Percentiles rank a stretch among this genome's conserved stretches.
Evolutionary conservation across 2,113 vertebrate genomes (phyloP).

Genomic region (Monarcha castaneiventris): DNA sequence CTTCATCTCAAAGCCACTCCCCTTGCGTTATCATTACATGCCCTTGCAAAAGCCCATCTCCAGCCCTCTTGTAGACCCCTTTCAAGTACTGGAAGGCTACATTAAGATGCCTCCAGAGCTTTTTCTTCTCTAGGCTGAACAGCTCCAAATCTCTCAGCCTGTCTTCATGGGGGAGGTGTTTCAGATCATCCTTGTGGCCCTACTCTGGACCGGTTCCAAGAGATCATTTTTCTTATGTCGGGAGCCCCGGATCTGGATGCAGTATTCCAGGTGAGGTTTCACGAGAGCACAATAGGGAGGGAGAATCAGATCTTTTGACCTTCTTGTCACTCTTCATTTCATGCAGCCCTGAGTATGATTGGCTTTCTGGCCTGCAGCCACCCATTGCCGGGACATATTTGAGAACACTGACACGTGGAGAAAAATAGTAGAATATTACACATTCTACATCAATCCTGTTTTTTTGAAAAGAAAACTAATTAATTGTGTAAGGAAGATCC

Average conservation of each 20-base stretch:
- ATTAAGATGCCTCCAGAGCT: neutral
- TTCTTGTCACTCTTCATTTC: neutral
- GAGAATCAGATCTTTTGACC: neutral
- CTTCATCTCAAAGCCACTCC: neutral
- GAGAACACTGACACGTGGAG: neutral
- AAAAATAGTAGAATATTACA: neutral
- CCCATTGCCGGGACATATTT: neutral
- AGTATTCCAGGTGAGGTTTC: too few relatives aligned
- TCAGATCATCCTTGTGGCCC: neutral
- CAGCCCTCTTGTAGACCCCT: neutral
- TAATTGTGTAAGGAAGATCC: neutral
- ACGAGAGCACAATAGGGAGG: neutral
- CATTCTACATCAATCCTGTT: rapidly evolving
- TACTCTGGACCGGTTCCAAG: neutral
- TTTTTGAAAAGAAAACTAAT: neutral
- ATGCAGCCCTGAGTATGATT: too few relatives aligned
- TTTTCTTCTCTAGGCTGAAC: neutral
- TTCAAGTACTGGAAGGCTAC: neutral
- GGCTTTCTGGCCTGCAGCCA: neutral
- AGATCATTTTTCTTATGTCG: neutral
- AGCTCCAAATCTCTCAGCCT: neutral
- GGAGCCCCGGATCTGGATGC: rapidly evolving
- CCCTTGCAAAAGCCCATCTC: neutral
- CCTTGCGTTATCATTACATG: neutral
- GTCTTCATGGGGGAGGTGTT: neutral